Conservation (phyloP, 2,797 vertebrate genomes). For the Coccyzus lansbergi region DNA sequence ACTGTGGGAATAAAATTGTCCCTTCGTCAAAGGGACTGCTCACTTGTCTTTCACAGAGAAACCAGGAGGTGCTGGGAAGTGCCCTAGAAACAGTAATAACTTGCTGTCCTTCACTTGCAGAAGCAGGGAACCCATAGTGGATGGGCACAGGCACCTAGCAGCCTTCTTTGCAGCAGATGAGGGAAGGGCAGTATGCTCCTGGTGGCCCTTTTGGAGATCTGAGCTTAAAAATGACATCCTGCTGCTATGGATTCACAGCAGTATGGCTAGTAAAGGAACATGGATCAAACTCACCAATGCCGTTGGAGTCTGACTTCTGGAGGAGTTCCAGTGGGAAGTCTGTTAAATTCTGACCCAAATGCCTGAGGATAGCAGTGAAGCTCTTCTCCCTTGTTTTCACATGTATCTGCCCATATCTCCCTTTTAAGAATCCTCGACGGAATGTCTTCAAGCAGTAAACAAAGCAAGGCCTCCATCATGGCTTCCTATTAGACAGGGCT, state of each 20-base stretch:
- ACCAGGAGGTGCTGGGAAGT: neutral
- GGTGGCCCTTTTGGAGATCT: neutral
- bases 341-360: neutral
- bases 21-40: neutral
- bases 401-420: neutral
- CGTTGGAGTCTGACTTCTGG: neutral
- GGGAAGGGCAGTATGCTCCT: neutral
- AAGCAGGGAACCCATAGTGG: neutral
- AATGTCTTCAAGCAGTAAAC: neutral
- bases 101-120: neutral
- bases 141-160: neutral
- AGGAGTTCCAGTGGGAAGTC: neutral
- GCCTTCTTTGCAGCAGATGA: neutral
- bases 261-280: neutral
- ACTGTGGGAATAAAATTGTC: neutral
- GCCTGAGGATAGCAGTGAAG: neutral
- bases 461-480: neutral
- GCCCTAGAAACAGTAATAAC: neutral
- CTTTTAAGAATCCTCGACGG: neutral
- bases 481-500: neutral
- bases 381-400: neutral
- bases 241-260: neutral
- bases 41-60: neutral
- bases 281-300: rapidly evolving
- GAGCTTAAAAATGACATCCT: neutral